Conservation (phyloP, 2,113 vertebrate genomes). For the Microtus ochrogaster region DNA sequence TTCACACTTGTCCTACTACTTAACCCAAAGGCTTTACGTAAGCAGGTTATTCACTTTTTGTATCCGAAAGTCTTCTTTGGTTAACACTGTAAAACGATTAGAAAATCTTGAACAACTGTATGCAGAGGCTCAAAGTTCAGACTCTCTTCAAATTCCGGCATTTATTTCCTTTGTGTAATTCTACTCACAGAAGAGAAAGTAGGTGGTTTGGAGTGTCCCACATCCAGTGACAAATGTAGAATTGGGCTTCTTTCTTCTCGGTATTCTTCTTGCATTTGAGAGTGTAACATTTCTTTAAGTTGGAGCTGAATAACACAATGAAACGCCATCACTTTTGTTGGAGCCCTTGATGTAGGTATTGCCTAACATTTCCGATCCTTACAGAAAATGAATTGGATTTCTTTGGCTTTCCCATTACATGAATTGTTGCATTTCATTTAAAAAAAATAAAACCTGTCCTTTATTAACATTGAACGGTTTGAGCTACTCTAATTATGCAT, state of each 20-base stretch:
- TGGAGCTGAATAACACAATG: neutral
- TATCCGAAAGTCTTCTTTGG: neutral
- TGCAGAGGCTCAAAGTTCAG: neutral
- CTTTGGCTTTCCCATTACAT: neutral
- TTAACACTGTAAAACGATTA: neutral
- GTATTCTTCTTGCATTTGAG: neutral
- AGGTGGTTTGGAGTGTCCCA: neutral
- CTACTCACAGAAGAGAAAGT: conserved; percentile 14
- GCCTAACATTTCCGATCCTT: neutral
- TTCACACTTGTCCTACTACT: neutral
- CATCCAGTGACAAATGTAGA: neutral
- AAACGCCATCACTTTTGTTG: neutral
- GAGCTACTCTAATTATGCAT: neutral
- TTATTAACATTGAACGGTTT: neutral
- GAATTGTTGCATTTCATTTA: neutral
- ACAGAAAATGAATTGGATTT: neutral
- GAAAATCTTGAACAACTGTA: neutral
- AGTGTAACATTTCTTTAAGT: neutral
- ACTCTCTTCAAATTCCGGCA: neutral
- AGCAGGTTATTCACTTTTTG: neutral
- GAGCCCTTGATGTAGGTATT: neutral
- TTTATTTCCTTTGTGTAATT: neutral
- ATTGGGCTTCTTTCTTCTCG: neutral
- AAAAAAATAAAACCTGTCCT: neutral
- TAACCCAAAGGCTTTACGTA: neutral